Percentiles rank a stretch among this genome's conserved stretches.
Evolutionary conservation across 2,797 vertebrate genomes (phyloP).

Genomic region (Limosa lapponica): DNA sequence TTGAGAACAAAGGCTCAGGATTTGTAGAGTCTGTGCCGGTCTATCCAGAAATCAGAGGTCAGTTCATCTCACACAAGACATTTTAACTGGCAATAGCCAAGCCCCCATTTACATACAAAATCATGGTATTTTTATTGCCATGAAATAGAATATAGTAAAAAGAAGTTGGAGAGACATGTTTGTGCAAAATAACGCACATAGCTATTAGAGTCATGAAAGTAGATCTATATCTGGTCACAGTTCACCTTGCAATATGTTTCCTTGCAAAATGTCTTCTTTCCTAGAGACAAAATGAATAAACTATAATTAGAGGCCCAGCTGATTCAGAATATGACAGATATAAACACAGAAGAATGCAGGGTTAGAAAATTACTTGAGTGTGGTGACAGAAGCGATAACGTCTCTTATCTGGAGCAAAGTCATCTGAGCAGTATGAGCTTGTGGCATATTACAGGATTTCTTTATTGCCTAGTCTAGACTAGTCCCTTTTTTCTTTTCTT

Average conservation of each 20-base stretch:
- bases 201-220: background rate
- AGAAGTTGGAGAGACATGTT: background rate
- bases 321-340: background rate
- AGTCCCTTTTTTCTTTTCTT: background rate
- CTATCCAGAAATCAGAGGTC: conserved; percentile 69
- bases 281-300: background rate
- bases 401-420: background rate
- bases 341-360: background rate
- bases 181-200: background rate
- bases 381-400: background rate
- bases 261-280: background rate
- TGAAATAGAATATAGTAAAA: background rate
- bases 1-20: conserved; percentile 57
- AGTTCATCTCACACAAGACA: conserved; percentile 8
- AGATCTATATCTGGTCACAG: background rate
- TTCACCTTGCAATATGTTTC: background rate
- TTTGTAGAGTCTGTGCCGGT: background rate
- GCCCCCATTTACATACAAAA: background rate
- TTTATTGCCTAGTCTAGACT: background rate
- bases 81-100: background rate
- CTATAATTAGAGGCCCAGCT: background rate
- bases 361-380: background rate
- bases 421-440: background rate
- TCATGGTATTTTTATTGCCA: background rate
- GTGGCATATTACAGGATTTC: background rate